Evolutionary conservation across 2,888 invertebrate species (phyloP).

Genomic region (Hemistola chrysoprasaria): DNA sequence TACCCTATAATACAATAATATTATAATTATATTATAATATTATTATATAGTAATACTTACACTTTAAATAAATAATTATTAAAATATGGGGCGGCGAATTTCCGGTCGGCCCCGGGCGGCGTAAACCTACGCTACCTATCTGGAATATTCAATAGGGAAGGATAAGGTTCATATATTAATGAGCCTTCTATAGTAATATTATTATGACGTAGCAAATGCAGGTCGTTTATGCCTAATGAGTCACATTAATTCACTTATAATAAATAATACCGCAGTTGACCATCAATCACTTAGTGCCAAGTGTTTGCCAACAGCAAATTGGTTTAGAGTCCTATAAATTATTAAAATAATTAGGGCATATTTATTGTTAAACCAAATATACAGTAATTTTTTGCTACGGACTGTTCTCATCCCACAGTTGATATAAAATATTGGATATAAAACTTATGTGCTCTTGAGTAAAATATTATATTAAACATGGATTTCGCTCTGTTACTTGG

Average conservation of each 20-base stretch:
- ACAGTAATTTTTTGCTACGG: constrained; percentile 3
- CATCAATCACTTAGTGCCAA: constrained; percentile 31
- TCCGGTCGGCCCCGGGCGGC: too few species aligned
- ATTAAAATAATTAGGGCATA: constrained; percentile 23
- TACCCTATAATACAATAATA: too few species aligned
- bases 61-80: constrained; percentile 1
- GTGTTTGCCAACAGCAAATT: constrained; percentile 29
- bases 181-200: too few species aligned
- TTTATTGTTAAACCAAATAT: constrained; percentile 29
- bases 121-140: too few species aligned
- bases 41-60: neutral
- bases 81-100: too few species aligned
- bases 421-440: constrained; percentile 29
- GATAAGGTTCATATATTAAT: too few species aligned
- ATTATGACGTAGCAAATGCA: too few species aligned
- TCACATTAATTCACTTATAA: constrained; percentile 9
- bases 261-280: constrained; percentile 4
- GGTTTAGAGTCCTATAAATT: constrained; percentile 42
- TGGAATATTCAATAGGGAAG: too few species aligned
- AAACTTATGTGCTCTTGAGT: constrained; percentile 30
- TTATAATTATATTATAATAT: too few species aligned
- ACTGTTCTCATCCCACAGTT: constrained; percentile 16
- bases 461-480: constrained; percentile 34
- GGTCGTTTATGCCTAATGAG: constrained; percentile 4
- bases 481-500: constrained; percentile 31